Conservation (phyloP, 2,797 vertebrate genomes). For the Dryobates pubescens region DNA sequence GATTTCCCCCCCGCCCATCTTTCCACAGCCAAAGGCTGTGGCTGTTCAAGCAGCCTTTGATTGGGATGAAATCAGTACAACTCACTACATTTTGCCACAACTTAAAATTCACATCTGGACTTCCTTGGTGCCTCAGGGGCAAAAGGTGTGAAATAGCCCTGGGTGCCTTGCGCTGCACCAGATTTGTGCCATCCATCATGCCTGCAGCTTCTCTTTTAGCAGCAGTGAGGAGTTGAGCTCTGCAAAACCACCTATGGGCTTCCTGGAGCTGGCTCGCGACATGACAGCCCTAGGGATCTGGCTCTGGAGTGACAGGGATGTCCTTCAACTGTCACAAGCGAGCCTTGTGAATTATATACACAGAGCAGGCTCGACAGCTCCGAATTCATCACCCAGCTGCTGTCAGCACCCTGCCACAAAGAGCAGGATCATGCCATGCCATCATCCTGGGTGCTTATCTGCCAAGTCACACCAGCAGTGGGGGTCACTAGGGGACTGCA, state of each 20-base stretch:
- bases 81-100: too few relatives aligned
- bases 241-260: background rate
- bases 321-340: background rate
- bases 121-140: background rate
- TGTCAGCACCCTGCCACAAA: background rate
- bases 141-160: background rate
- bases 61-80: background rate
- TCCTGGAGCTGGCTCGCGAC: background rate
- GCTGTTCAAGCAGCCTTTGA: background rate
- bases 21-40: background rate
- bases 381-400: background rate
- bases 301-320: background rate
- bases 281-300: background rate
- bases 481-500: background rate
- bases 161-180: too few relatives aligned
- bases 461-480: background rate
- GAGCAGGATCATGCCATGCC: background rate
- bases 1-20: background rate
- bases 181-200: too few relatives aligned
- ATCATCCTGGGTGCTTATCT: background rate
- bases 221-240: background rate
- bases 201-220: background rate
- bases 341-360: background rate
- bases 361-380: background rate
- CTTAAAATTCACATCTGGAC: background rate